Evolutionary conservation across 1,140 invertebrate genomes (phyloP), one percentile per base, ranked within the genome.

Genomic region (Tribolium castaneum): DNA sequence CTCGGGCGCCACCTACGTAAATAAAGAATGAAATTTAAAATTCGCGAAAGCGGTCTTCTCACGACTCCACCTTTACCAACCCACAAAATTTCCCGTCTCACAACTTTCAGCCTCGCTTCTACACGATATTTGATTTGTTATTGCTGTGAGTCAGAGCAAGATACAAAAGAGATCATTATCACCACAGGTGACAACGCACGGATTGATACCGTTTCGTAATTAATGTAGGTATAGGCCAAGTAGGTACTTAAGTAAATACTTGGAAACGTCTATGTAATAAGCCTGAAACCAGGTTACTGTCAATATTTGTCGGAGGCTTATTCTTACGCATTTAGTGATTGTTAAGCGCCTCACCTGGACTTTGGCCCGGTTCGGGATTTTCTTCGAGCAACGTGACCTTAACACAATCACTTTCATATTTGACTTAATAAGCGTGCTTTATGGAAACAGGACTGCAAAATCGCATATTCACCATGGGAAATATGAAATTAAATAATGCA

Each of bases 191-290:
- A 66, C 59, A 66, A 66, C 59, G 30, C n/a, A 35, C 30, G 59
- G 12, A 66, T 35, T 66, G 59, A 66, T 66, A 66, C 9, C 25
- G 19, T 66, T 34, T 66, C 59, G 59, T 66, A 66, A 66, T 66
- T 66, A 59, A 59, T 59, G 25, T 59, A 59, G 54, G 54, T 59
- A 59, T 59, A 25, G 54, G 54, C 30, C 30, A 25, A 59, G 59
- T 66, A 66, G 59, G 59, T 39, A 66, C 59, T 66, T 66, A 66
- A 66, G 59, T 39, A 66, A 66, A 66, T 66, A 66, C 59, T 66
- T 30, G 13, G 59, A 66, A 66, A 39, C 16, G 16, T 66, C 14
- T 66, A 66, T 35, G 30, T 66, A 59, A 66, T 66, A 35, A 66
- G 59, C 12, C 1, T 22, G 59, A 66, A 66, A 66, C 59, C 59